phyloP scores from a whole-genome alignment of 1,140 invertebrate species.

The Aphidius ervi region DNA sequence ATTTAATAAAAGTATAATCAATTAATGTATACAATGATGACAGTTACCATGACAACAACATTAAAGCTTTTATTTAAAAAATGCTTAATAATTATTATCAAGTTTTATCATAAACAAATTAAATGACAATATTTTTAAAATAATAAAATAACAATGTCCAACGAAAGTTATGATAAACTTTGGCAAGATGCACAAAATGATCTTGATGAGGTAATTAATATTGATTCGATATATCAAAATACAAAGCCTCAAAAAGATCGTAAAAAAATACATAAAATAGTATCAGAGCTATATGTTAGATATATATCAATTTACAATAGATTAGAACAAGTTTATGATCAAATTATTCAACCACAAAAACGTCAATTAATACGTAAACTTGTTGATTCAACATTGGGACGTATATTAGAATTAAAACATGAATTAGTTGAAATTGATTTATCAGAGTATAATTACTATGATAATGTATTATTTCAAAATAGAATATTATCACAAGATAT shows the following conservation, averaged over 20 bases:
- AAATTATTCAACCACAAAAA: slow-evolving; percentile 91
- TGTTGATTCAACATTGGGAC: slow-evolving; percentile 74
- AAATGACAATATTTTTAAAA: no score
- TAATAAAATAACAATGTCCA: slow-evolving; percentile 59
- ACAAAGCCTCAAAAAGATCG: slow-evolving; percentile 61
- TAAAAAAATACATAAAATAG: slow-evolving; percentile 53
- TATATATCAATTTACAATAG: slow-evolving; percentile 76
- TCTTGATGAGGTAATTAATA: slow-evolving; percentile 61
- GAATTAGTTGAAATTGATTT: slow-evolving; percentile 83
- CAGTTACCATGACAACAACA: no score
- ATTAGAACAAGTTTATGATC: slow-evolving; percentile 81
- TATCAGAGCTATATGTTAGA: slow-evolving; percentile 67
- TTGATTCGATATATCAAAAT: slow-evolving; percentile 61
- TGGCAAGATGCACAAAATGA: slow-evolving; percentile 62
- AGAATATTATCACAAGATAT: slow-evolving; percentile 62
- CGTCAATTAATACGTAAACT: slow-evolving; percentile 72
- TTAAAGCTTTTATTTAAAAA: no score
- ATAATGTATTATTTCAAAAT: slow-evolving; percentile 64
- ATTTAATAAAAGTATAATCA: no score
- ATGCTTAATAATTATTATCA: no score
- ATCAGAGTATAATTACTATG: slow-evolving; percentile 82
- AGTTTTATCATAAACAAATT: no score
- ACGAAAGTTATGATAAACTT: slow-evolving; percentile 65
- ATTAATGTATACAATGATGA: no score
- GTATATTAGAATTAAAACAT: slow-evolving; percentile 74